A percentile compares a stretch with the other conserved stretches of the same genome.
Evolutionary conservation across 2,797 vertebrate genomes (phyloP).

Genomic region (Gymnothorax javanicus): DNA sequence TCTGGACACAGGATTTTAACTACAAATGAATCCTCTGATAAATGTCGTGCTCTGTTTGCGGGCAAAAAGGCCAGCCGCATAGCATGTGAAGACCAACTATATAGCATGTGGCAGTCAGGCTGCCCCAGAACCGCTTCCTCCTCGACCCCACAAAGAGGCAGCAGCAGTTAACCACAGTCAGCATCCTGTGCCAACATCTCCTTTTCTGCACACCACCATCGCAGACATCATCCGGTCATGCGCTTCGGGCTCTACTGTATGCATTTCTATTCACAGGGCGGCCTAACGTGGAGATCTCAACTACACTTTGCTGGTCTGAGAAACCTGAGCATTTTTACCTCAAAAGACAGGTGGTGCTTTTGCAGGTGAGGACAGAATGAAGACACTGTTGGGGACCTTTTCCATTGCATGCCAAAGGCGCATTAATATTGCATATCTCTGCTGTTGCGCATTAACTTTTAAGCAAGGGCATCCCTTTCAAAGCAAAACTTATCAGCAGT

Average conservation of each 20-base stretch:
- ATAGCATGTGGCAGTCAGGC: background rate
- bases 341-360: slow-evolving; percentile 30
- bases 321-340: slow-evolving; percentile 30
- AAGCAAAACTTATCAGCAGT: slow-evolving; percentile 22
- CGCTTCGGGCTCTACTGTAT: slow-evolving; percentile 22
- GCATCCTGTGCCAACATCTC: background rate
- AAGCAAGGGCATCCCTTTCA: slow-evolving; percentile 36
- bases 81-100: background rate
- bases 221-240: slow-evolving; percentile 7
- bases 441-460: slow-evolving; percentile 43
- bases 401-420: slow-evolving; percentile 26
- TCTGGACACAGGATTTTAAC: too few relatives aligned
- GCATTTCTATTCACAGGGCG: slow-evolving; percentile 15
- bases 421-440: slow-evolving; percentile 44
- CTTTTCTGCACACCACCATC: background rate
- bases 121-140: background rate
- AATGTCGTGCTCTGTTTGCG: background rate
- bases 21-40: background rate
- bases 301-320: slow-evolving; percentile 4
- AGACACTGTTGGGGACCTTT: slow-evolving; percentile 37
- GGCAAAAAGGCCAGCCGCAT: background rate
- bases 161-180: background rate
- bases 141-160: background rate
- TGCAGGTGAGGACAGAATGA: slow-evolving; percentile 21
- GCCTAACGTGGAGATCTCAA: slow-evolving; percentile 22